Conservation (phyloP, 2,888 invertebrate genomes). For the Stenichneumon culpator region DNA sequence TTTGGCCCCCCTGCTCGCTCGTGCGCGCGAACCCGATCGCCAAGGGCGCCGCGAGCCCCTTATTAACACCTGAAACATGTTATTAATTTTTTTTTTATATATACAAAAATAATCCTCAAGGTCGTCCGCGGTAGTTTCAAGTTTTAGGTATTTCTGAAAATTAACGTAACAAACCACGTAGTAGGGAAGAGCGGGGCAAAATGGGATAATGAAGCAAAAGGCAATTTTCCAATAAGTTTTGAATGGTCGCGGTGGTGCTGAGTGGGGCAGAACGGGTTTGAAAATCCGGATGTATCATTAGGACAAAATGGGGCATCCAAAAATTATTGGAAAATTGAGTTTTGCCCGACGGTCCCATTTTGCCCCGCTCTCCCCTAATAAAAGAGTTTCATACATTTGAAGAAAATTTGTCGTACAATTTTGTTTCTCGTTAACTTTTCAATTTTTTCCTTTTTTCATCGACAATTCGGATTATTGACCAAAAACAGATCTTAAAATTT, state of each 20-base stretch:
- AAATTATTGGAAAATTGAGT: too few species aligned
- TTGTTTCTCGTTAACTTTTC: neutral
- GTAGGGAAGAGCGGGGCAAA: too few species aligned
- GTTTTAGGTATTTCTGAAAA: neutral
- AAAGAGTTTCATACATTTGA: neutral
- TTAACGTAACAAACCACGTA: neutral
- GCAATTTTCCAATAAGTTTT: too few species aligned
- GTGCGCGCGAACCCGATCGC: slow-evolving; percentile 15
- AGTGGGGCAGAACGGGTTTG: too few species aligned
- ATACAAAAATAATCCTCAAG: neutral
- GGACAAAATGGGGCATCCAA: too few species aligned
- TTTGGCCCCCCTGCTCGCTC: slow-evolving; percentile 2
- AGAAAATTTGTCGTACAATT: neutral
- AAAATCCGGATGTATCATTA: too few species aligned
- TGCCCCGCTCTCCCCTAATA: too few species aligned
- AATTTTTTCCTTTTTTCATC: too few species aligned
- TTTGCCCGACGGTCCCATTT: too few species aligned
- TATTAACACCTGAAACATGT: slow-evolving; percentile 33
- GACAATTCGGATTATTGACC: neutral
- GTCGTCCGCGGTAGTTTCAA: neutral
- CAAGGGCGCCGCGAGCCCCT: slow-evolving; percentile 17
- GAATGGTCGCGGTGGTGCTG: too few species aligned
- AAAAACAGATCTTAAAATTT: neutral
- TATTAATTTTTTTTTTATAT: neutral
- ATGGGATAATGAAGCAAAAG: too few species aligned